These are phyloP conservation scores for Aegypius monachus DNA, from an alignment of 2,113 vertebrate genomes.

Conservation along the genomic window DNA sequence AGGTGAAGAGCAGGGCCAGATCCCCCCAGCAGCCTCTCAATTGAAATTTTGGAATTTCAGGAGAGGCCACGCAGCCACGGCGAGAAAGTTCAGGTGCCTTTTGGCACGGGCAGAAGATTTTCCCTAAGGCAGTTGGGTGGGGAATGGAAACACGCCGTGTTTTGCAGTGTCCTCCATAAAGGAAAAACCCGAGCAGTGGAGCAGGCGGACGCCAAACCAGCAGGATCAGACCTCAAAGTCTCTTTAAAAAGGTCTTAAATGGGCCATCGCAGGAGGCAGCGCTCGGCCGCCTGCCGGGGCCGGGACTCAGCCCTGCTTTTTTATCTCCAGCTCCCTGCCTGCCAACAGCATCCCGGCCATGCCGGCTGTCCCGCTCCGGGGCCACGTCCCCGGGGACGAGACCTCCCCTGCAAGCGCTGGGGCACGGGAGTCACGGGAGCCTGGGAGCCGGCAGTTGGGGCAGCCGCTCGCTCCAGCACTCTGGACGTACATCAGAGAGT, in stretches of 20 bases:
- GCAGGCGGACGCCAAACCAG: rapidly evolving
- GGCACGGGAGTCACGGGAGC: background rate
- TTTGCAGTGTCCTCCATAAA: background rate
- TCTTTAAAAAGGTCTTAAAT: background rate
- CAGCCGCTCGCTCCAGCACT: rapidly evolving
- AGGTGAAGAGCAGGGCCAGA: rapidly evolving
- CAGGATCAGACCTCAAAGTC: background rate
- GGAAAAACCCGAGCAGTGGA: background rate
- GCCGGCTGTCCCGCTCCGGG: background rate
- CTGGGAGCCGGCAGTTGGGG: background rate
- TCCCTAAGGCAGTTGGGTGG: slow-evolving; percentile 3
- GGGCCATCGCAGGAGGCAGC: background rate
- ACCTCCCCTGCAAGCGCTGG: background rate
- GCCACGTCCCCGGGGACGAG: background rate
- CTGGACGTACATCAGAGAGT: background rate
- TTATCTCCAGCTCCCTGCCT: background rate
- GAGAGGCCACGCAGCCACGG: rapidly evolving
- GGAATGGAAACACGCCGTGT: background rate
- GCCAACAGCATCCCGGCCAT: background rate
- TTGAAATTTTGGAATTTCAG: background rate
- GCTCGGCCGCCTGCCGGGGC: rapidly evolving
- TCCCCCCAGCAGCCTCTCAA: background rate
- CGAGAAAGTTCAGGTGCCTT: background rate
- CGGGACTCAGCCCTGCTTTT: background rate
- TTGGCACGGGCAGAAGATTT: background rate